phyloP scores from a whole-genome alignment of 2,113 vertebrate species.

The Barbus barbus region DNA sequence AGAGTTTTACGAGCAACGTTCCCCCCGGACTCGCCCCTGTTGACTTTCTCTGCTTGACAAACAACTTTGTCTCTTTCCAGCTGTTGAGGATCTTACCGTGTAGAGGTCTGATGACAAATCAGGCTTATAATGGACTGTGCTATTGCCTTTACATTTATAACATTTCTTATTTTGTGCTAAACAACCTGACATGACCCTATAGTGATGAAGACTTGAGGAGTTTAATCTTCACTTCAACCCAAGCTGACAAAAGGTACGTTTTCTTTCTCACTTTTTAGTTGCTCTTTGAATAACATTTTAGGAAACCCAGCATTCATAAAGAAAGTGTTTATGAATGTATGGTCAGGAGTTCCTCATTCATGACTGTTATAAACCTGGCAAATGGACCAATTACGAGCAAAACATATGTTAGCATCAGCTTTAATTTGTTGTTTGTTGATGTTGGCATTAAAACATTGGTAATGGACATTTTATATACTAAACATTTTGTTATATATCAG shows the following conservation, averaged over 20 bases:
- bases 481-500: background rate
- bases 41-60: background rate
- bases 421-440: conserved; percentile 5
- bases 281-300: background rate
- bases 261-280: background rate
- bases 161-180: too few species aligned
- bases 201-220: background rate
- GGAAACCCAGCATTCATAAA: background rate
- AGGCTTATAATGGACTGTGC: background rate
- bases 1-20: background rate
- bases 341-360: background rate
- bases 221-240: background rate
- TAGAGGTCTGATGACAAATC: background rate
- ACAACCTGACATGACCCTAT: background rate
- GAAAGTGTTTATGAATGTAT: conserved; percentile 22
- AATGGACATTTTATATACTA: background rate
- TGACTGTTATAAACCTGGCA: conserved; percentile 8
- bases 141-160: too few species aligned
- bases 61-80: background rate
- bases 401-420: background rate
- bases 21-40: background rate
- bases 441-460: background rate
- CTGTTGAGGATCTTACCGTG: background rate
- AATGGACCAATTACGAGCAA: conserved; percentile 1
- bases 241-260: background rate